phyloP scores from a whole-genome alignment of 2,113 vertebrate species.

The Nesoenas mayeri region DNA sequence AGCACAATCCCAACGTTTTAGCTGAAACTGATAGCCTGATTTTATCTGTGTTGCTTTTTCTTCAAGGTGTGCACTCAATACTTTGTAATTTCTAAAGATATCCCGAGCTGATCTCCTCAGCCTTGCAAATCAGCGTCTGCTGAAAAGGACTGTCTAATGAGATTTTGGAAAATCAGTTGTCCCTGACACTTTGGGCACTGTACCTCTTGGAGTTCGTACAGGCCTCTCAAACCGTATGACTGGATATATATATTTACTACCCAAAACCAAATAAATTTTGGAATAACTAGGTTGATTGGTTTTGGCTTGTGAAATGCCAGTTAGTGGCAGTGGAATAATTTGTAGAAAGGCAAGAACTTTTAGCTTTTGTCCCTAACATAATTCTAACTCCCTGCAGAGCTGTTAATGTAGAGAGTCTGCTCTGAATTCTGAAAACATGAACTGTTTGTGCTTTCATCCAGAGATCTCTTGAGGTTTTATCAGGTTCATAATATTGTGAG shows the following conservation, averaged over 20 bases:
- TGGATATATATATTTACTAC: background rate
- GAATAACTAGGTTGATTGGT: background rate
- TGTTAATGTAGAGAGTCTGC: background rate
- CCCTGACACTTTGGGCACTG: background rate
- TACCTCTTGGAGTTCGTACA: background rate
- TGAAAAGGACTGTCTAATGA: background rate
- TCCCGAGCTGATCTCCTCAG: background rate
- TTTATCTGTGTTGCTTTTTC: constrained; percentile 41
- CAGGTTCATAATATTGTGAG: background rate
- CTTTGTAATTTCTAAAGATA: constrained; percentile 17
- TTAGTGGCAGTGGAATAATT: background rate
- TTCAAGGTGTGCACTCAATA: constrained; percentile 8
- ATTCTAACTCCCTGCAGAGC: background rate
- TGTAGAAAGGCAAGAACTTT: background rate
- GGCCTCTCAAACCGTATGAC: background rate
- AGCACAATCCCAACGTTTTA: constrained; percentile 4
- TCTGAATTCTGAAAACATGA: background rate
- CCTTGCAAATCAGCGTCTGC: background rate
- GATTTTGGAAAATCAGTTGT: background rate
- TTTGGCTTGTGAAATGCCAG: background rate
- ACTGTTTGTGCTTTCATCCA: background rate
- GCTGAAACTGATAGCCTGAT: background rate
- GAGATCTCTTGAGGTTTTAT: background rate
- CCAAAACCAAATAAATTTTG: background rate
- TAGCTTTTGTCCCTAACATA: background rate